A percentile compares a stretch with the other conserved stretches of the same genome.
Evolutionary conservation across 2,888 invertebrate species (phyloP).

Genomic region (Ormyrus thymus): DNA sequence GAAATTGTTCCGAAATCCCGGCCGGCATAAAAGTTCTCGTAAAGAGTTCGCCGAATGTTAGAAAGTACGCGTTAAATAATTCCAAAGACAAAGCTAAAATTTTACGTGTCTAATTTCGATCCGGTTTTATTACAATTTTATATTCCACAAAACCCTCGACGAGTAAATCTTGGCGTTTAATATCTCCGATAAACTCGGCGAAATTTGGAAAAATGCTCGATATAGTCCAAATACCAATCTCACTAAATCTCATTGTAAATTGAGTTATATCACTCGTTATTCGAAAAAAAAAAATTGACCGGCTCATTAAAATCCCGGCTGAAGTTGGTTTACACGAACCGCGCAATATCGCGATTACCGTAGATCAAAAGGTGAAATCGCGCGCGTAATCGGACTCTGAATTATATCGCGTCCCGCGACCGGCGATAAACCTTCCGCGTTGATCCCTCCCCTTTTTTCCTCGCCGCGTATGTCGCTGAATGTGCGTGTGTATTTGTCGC

Average conservation of each 20-base stretch:
- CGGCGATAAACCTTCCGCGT: slow-evolving; percentile 39
- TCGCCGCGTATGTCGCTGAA: not conserved
- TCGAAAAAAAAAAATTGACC: not conserved
- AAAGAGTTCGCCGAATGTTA: not conserved
- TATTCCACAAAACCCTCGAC: too few relatives aligned
- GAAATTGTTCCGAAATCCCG: not conserved
- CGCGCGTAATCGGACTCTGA: slow-evolving; percentile 49
- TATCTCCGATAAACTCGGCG: not conserved
- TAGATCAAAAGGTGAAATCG: slow-evolving; percentile 41
- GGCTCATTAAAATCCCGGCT: slow-evolving; percentile 7
- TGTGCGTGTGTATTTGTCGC: not conserved
- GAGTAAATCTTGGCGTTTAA: too few relatives aligned
- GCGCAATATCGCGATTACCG: slow-evolving; percentile 30
- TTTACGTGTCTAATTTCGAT: not conserved
- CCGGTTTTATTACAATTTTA: too few relatives aligned
- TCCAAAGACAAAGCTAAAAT: slow-evolving; percentile 12
- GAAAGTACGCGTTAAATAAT: slow-evolving; percentile 13
- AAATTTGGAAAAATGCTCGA: not conserved
- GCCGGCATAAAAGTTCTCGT: not conserved
- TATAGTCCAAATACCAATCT: not conserved
- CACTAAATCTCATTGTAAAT: too few relatives aligned
- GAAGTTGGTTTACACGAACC: not conserved
- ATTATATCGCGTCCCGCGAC: slow-evolving; percentile 32
- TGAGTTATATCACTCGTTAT: not conserved
- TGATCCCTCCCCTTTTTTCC: slow-evolving; percentile 12